A percentile compares a stretch with the other conserved stretches of the same genome.
Conservation (phyloP, 2,797 vertebrate genomes). For the Notolepis coatsorum region DNA sequence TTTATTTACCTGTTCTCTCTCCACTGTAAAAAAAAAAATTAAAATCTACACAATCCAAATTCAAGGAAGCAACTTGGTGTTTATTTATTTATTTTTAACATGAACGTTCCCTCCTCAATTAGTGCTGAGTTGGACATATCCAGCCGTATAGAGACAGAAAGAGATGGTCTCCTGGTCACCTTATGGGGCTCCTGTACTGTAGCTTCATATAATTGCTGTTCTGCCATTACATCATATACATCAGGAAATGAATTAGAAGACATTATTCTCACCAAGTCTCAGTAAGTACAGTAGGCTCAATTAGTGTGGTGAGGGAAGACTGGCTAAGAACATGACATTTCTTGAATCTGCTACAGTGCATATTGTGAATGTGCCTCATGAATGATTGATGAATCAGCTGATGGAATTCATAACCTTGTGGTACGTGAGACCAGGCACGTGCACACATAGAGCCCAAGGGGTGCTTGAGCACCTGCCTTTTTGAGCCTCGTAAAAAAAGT, state of each 20-base stretch:
- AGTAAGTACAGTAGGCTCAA: neutral
- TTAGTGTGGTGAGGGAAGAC: too few relatives aligned
- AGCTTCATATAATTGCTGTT: constrained; percentile 14
- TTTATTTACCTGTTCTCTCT: too few relatives aligned
- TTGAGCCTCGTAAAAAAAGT: too few relatives aligned
- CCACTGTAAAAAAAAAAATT: too few relatives aligned
- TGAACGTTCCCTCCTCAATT: too few relatives aligned
- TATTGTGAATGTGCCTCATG: constrained; percentile 21
- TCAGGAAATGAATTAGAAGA: neutral
- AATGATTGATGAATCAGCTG: constrained; percentile 49
- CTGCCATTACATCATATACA: neutral
- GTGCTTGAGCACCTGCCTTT: too few relatives aligned
- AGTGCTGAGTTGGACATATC: too few relatives aligned
- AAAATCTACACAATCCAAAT: neutral
- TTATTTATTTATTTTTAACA: too few relatives aligned
- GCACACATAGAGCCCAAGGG: too few relatives aligned
- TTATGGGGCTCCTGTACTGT: constrained; percentile 3
- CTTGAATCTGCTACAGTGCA: constrained; percentile 12
- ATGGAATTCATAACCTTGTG: constrained; percentile 56
- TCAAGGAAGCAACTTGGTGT: neutral
- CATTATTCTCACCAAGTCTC: constrained; percentile 16
- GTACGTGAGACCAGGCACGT: too few relatives aligned
- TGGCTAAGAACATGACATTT: too few relatives aligned
- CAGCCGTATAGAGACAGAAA: too few relatives aligned
- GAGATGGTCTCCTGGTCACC: neutral